Conservation (phyloP, 2,113 vertebrate species). For the Eleginops maclovinus region DNA sequence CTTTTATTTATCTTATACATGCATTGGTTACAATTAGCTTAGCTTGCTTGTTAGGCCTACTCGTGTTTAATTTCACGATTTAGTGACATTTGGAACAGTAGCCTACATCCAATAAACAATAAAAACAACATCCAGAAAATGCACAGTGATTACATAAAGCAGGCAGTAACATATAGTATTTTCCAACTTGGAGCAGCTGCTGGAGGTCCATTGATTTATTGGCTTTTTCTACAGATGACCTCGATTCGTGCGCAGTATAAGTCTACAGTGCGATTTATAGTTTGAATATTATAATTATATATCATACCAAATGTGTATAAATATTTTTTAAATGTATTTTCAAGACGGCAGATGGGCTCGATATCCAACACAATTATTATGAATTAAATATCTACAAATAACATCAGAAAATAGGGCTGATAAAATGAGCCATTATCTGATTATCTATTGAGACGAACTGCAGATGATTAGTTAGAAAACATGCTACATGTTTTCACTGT, state of each 20-base stretch:
- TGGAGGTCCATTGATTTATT: slow-evolving; percentile 56
- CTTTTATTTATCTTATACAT: background rate
- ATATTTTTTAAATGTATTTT: too few relatives aligned
- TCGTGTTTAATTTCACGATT: background rate
- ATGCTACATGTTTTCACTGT: background rate
- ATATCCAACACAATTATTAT: background rate
- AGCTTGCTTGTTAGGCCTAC: background rate
- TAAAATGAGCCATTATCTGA: too few relatives aligned
- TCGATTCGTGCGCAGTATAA: background rate
- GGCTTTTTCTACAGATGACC: slow-evolving; percentile 41
- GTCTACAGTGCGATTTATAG: background rate
- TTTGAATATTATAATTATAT: background rate
- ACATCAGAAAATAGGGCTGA: background rate
- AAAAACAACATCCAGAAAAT: background rate
- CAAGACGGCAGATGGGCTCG: background rate
- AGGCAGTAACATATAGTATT: background rate
- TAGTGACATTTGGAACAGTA: background rate
- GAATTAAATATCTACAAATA: background rate
- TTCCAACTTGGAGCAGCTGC: slow-evolving; percentile 10
- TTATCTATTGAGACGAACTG: too few relatives aligned
- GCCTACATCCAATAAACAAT: background rate
- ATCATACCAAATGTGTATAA: too few relatives aligned
- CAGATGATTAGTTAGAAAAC: background rate
- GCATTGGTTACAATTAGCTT: background rate
- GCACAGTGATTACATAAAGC: background rate